These are phyloP conservation scores for Paracentrotus lividus DNA, from an alignment of 53 echinoderm and acorn worm species.

Conservation along the genomic window DNA sequence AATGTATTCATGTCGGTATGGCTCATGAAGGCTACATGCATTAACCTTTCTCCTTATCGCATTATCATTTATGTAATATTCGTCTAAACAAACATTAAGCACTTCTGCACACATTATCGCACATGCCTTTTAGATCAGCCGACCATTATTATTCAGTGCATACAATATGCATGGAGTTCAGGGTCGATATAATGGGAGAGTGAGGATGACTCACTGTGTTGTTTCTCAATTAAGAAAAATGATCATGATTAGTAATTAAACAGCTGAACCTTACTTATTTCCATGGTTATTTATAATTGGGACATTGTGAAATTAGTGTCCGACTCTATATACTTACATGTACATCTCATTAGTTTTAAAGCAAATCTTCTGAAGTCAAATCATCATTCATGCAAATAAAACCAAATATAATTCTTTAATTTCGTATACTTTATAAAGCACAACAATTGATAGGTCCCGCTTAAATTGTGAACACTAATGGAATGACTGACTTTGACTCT, in stretches of 20 bases:
- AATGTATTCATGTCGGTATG: too few relatives aligned
- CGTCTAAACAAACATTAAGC: background rate
- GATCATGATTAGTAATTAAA: constrained; percentile 28
- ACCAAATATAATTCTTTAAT: too few relatives aligned
- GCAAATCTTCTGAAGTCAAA: too few relatives aligned
- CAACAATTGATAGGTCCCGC: too few relatives aligned
- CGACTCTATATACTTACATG: too few relatives aligned
- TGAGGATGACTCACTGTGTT: constrained; percentile 15
- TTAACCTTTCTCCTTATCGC: too few relatives aligned
- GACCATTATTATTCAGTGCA: background rate
- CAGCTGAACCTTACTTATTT: constrained; percentile 5
- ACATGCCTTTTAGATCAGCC: constrained; percentile 14
- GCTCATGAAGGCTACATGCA: too few relatives aligned
- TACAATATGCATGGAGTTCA: constrained; percentile 36
- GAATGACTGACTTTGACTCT: too few relatives aligned
- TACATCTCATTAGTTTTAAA: too few relatives aligned
- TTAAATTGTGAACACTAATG: too few relatives aligned
- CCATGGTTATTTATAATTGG: background rate
- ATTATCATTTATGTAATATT: background rate
- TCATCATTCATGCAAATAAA: too few relatives aligned
- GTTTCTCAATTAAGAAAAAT: background rate
- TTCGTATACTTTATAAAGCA: too few relatives aligned
- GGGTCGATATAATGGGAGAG: background rate
- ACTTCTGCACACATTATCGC: background rate
- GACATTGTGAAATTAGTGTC: background rate